Evolutionary conservation across 2,888 invertebrate genomes (phyloP).

Genomic region (Stictocephala bisonia): DNA sequence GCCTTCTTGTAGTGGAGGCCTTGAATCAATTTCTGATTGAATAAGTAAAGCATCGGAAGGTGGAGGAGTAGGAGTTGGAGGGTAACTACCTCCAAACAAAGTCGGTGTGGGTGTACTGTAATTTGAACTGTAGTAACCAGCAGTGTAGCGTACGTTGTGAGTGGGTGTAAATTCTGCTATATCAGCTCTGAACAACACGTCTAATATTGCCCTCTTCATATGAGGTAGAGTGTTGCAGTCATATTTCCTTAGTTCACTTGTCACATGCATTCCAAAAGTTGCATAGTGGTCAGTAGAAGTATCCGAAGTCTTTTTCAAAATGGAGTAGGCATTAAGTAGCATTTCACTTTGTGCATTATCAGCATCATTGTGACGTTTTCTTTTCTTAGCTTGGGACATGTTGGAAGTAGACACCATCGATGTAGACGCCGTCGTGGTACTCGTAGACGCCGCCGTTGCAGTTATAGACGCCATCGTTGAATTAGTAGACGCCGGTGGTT

Average conservation of each 20-base stretch:
- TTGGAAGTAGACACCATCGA: constrained; percentile 7
- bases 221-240: too few relatives aligned
- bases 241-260: too few relatives aligned
- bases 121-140: constrained; percentile 17
- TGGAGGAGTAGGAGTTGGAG: constrained; percentile 13
- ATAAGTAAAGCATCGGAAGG: too few relatives aligned
- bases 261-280: too few relatives aligned
- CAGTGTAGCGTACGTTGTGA: too few relatives aligned
- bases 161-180: constrained; percentile 27
- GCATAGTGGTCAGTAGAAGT: too few relatives aligned
- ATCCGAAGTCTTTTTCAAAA: background rate
- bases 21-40: background rate
- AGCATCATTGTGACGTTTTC: too few relatives aligned
- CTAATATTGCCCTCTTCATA: constrained; percentile 40
- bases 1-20: too few relatives aligned
- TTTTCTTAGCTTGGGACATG: constrained; percentile 20
- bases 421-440: constrained; percentile 5
- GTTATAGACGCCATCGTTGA: constrained; percentile 1
- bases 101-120: constrained; percentile 1
- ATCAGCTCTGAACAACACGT: constrained; percentile 42
- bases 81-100: background rate
- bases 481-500: background rate
- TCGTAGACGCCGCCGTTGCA: constrained; percentile 16
- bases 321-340: too few relatives aligned
- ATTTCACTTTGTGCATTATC: too few relatives aligned